phyloP scores from a whole-genome alignment of 2,888 invertebrate species.

The Melanophora roralis region DNA sequence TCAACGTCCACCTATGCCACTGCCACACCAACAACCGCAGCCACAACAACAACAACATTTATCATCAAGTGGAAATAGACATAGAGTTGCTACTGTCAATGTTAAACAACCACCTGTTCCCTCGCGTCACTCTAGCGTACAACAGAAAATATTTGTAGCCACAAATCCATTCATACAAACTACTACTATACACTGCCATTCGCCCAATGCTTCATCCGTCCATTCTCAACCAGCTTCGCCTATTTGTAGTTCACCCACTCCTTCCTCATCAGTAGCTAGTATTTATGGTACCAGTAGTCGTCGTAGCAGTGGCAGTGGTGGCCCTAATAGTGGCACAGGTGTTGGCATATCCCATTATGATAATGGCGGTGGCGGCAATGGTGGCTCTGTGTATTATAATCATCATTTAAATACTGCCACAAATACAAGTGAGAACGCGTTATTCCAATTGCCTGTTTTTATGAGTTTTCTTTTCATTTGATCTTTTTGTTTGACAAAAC shows the following conservation, averaged over 20 bases:
- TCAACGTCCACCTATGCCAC: conserved; percentile 62
- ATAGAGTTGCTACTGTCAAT: conserved; percentile 57
- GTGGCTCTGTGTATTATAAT: conserved; percentile 66
- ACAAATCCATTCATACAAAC: conserved; percentile 77
- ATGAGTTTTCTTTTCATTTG: conserved; percentile 30
- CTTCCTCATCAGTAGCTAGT: conserved; percentile 66
- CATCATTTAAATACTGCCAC: conserved; percentile 54
- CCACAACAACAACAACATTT: conserved; percentile 64
- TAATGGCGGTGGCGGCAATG: conserved; percentile 67
- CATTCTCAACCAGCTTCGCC: conserved; percentile 70
- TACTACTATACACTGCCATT: conserved; percentile 74
- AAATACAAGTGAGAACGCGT: conserved; percentile 74
- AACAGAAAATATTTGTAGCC: conserved; percentile 77
- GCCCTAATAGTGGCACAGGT: conserved; percentile 59
- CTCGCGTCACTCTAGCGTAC: conserved; percentile 75
- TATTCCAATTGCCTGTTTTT: conserved; percentile 64
- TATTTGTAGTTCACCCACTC: conserved; percentile 72
- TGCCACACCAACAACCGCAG: conserved; percentile 63
- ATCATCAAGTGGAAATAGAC: conserved; percentile 22
- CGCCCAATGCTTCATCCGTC: conserved; percentile 66
- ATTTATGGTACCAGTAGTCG: conserved; percentile 63
- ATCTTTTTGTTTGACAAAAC: no score
- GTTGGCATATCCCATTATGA: conserved; percentile 67
- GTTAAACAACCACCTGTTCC: conserved; percentile 73
- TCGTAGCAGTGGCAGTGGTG: conserved; percentile 63